Evolutionary conservation across 2,113 vertebrate genomes (phyloP), one percentile per base, ranked within the genome.

Genomic region (Pollimyrus isidori): DNA sequence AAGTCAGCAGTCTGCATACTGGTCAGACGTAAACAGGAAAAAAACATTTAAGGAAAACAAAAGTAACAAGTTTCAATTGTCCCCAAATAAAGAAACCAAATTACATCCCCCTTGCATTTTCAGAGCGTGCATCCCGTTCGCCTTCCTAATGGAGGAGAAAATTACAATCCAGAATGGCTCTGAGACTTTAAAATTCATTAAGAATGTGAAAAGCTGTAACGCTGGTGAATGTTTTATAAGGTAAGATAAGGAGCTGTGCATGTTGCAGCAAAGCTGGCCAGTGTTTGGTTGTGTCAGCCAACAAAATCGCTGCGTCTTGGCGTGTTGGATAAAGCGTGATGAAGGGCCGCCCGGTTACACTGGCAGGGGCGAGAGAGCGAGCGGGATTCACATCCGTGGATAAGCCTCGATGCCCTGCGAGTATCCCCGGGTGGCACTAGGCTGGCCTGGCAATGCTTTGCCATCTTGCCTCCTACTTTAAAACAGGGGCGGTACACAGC

Each of bases 101-200:
- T 62, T 62, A 11, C 19, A n/a, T 42, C 5, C 56, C 10, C 30
- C 49, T 23, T 45, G 3, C 42, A 87, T 42, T 45, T 87, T 30
- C 48, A 35, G 50, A 48, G n/a, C 26, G 19, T 39, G 26, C 53
- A 26, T 42, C 21, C 23, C 15, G 3, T 84, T 26, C 50, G 2
- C 76, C 49, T 21, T 89, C 76, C 56, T 35, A 83, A 53, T 58
- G 76, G 58, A 89, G 52, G 76, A 62, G 52, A 85, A 89, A 89
- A 89, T 85, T 89, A 46, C 62, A 84, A 85, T 84, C 35, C 42
- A 7, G 56, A 58, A 89, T 85, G 52, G 76, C 88, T 84, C 52
- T 11, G 45, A 89, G 88, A 85, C 19, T 82, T 53, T 56, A 82
- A 7, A 84, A 58, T 49, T 45, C 52, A 84, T 62, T 89, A 85